Base-by-base conservation (phyloP, 2,888 invertebrate genomes). In the Cataglyphis altisquamis region DNA sequence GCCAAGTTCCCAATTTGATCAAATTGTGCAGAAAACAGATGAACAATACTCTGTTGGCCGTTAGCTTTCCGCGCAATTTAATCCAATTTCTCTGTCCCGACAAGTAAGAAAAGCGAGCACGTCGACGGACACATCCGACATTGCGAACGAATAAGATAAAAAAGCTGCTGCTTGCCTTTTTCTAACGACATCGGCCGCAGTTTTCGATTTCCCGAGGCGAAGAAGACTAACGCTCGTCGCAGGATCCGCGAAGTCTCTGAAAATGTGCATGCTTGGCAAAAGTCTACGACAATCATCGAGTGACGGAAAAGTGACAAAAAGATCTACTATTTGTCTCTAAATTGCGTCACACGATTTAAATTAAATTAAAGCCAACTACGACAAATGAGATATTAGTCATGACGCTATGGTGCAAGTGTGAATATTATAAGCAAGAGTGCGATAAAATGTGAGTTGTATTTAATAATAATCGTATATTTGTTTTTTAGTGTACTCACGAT, bases 111-210 rank as follows among this genome's bases (percentile, higher is more conserved):
- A 94, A 92, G 48, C 94, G 96, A 80, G 96, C 96, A 92, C 96
- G 97, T 94, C 97, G 97, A 60, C 97, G 97, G 94, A 97, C 97
- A 93, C 97, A 97, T 94, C 97, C 96, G 82, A 73, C 81, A 57
- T 78, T 82, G 32, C 84, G 55, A 77, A 80, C 45, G 83, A 84
- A 48, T 77, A 86, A 87, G 88, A 91, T 90, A 89, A 91, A 88
- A 45, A 90, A 89, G 90, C 91, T 91, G 88, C 91, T 91, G 88
- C 94, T 94, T 94, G 94, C 94, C 94, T 94, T 94, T 91, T 94
- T 92, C 89, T 91, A 66, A 57, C 62, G 91, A 90, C 88, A 90
- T 92, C 92, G 87, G 92, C 93, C 89, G 85, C 48, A 57, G 90
- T 92, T 93, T 94, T 93, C 90, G 92, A 90, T 93, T 94, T 94